These are phyloP conservation scores for Meda fulgida DNA, from an alignment of 2,797 vertebrate genomes.

Conservation along the genomic window DNA sequence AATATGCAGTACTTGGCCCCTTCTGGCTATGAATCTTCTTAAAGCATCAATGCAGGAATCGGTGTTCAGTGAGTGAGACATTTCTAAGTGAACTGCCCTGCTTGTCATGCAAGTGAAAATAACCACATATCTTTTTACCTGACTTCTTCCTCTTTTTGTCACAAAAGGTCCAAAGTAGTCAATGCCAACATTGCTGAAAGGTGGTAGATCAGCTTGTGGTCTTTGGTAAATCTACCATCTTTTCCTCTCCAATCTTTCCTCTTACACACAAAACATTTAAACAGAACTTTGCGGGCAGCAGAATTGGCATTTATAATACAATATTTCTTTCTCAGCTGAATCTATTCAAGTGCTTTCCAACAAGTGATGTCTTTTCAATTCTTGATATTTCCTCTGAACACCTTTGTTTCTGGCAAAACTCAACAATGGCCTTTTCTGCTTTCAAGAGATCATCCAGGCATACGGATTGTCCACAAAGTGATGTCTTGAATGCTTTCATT, in stretches of 20 bases:
- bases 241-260: not conserved
- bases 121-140: conserved; percentile 6
- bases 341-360: too few species aligned
- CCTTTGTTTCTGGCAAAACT: not conserved
- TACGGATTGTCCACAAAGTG: too few species aligned
- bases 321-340: not conserved
- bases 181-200: not conserved
- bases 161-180: conserved; percentile 19
- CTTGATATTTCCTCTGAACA: not conserved
- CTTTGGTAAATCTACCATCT: conserved; percentile 23
- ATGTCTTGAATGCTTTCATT: not conserved
- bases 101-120: conserved; percentile 32
- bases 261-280: not conserved
- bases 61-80: not conserved
- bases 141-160: not conserved
- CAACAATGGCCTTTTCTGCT: not conserved
- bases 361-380: conserved; percentile 40
- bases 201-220: not conserved
- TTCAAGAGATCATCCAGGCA: too few species aligned
- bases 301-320: not conserved
- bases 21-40: not conserved
- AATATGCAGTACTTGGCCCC: not conserved
- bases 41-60: not conserved
- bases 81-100: not conserved
- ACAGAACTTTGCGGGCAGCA: not conserved